Evolutionary conservation across 2,888 invertebrate genomes (phyloP).

Genomic region (Thelaira solivaga): DNA sequence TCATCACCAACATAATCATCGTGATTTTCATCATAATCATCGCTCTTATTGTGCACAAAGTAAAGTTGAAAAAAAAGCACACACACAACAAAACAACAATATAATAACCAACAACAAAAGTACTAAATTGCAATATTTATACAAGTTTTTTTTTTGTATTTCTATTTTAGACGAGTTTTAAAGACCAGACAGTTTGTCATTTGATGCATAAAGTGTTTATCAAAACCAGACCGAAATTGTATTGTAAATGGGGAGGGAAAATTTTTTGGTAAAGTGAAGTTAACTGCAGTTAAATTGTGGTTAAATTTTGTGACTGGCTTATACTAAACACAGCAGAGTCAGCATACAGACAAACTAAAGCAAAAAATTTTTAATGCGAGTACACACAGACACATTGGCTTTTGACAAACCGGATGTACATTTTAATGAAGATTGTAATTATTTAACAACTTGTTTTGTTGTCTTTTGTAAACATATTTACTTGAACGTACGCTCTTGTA

Average conservation of each 20-base stretch:
- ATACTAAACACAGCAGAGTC: background rate
- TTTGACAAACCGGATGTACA: conserved; percentile 46
- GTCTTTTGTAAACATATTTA: conserved; percentile 1
- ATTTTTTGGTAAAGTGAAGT: conserved; percentile 17
- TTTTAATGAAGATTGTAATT: conserved; percentile 57
- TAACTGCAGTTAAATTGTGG: conserved; percentile 54
- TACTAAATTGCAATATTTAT: conserved; percentile 44
- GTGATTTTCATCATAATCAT: background rate
- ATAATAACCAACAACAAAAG: conserved; percentile 27
- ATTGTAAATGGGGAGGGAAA: background rate
- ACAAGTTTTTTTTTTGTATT: background rate
- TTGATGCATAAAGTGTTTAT: background rate
- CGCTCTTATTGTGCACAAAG: conserved; percentile 28
- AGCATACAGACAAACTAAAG: background rate
- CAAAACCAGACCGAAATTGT: background rate
- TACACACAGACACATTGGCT: background rate
- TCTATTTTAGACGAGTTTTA: background rate
- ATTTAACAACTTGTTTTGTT: conserved; percentile 36
- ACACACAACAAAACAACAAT: background rate
- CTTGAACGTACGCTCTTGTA: background rate
- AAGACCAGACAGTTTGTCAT: conserved; percentile 20
- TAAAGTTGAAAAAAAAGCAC: background rate
- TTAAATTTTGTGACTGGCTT: conserved; percentile 41
- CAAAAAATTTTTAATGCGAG: background rate
- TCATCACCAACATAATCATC: conserved; percentile 3